Percentiles rank a stretch among this genome's conserved stretches.
Evolutionary conservation across 2,797 vertebrate genomes (phyloP).

Genomic region (Liparis tanakae): DNA sequence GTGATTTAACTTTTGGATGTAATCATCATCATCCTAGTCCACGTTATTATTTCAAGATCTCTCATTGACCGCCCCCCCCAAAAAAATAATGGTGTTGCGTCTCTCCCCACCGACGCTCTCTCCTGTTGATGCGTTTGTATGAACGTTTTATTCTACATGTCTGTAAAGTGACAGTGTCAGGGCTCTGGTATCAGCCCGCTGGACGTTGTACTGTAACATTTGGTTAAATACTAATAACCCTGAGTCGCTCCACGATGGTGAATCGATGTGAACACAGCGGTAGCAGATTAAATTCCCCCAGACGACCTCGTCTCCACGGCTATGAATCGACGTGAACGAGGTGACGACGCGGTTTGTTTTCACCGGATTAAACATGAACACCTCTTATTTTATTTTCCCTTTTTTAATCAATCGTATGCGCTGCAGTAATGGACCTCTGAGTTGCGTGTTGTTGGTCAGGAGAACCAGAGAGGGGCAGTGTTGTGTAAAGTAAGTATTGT

Average conservation of each 20-base stretch:
- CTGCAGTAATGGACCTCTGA: constrained; percentile 9
- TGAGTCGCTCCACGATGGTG: constrained; percentile 3
- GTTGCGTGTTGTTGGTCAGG: neutral
- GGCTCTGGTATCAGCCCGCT: neutral
- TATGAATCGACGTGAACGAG: constrained; percentile 32
- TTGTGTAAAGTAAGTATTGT: constrained; percentile 37
- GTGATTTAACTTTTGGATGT: constrained; percentile 21
- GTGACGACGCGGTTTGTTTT: constrained; percentile 17
- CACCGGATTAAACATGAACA: neutral
- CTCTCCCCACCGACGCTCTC: constrained; percentile 6
- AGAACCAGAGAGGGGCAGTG: constrained; percentile 61
- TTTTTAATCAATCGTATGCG: constrained; percentile 31
- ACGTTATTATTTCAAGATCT: constrained; percentile 6
- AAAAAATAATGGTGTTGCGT: constrained; percentile 44
- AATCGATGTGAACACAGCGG: constrained; percentile 24
- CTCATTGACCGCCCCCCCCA: constrained; percentile 37
- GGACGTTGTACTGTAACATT: neutral
- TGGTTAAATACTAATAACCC: neutral
- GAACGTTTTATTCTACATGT: neutral
- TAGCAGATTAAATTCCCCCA: constrained; percentile 43
- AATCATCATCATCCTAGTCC: neutral
- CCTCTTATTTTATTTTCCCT: neutral
- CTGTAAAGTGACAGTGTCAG: neutral
- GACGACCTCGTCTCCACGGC: neutral
- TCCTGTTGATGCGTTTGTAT: neutral